phyloP scores from a whole-genome alignment of 2,113 vertebrate species.

The Garra rufa region DNA sequence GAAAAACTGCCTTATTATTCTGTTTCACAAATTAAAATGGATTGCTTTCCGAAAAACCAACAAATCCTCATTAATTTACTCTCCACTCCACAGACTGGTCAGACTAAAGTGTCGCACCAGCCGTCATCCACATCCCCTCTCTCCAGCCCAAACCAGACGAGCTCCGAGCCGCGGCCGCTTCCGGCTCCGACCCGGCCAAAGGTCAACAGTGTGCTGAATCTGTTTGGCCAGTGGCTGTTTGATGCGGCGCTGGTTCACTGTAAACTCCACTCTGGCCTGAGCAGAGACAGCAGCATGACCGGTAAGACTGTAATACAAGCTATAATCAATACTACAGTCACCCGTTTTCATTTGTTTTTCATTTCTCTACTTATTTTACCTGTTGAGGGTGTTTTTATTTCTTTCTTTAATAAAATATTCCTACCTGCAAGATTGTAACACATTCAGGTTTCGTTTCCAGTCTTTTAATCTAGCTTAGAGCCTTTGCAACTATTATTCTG shows the following conservation, averaged over 20 bases:
- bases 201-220: conserved; percentile 92
- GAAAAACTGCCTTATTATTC: neutral
- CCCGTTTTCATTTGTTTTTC: conserved; percentile 47
- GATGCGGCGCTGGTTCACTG: conserved; percentile 91
- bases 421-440: conserved; percentile 83
- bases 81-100: conserved; percentile 70
- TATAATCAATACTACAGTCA: conserved; percentile 20
- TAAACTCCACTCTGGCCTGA: conserved; percentile 89
- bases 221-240: conserved; percentile 93
- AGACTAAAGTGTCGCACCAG: conserved; percentile 85
- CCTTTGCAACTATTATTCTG: conserved; percentile 58
- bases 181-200: conserved; percentile 90
- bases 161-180: conserved; percentile 84
- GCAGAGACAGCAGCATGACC: conserved; percentile 88
- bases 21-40: no score
- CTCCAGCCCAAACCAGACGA: conserved; percentile 88
- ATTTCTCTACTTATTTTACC: conserved; percentile 58
- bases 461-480: conserved; percentile 13
- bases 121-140: conserved; percentile 85
- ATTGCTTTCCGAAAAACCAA: no score
- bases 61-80: no score
- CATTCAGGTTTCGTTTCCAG: conserved; percentile 36
- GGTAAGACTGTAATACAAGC: conserved; percentile 75
- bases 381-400: conserved; percentile 35
- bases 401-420: conserved; percentile 66